Evolutionary conservation across 1,140 invertebrate genomes (phyloP).

Genomic region (Drosophila elegans): DNA sequence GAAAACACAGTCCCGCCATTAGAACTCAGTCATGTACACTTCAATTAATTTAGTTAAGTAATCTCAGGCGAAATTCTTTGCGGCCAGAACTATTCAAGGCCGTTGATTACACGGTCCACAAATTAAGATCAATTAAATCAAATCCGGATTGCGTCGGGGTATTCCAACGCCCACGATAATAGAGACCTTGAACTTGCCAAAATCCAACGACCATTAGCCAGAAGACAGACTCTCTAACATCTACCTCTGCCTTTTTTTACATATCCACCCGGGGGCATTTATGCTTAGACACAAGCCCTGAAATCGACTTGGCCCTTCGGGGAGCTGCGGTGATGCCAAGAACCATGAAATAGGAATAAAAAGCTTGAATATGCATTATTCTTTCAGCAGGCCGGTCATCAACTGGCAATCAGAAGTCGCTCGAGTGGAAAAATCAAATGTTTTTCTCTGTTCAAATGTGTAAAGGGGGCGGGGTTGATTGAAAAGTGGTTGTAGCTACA

Average conservation of each 20-base stretch:
- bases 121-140: slow-evolving; percentile 59
- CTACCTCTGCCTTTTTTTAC: slow-evolving; percentile 29
- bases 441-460: slow-evolving; percentile 18
- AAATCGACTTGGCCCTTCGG: slow-evolving; percentile 36
- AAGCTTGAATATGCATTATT: slow-evolving; percentile 54
- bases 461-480: slow-evolving; percentile 8
- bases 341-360: slow-evolving; percentile 23
- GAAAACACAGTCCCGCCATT: slow-evolving; percentile 34
- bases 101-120: slow-evolving; percentile 47
- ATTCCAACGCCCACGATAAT: slow-evolving; percentile 14
- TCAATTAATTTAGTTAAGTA: slow-evolving; percentile 48
- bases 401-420: slow-evolving; percentile 47
- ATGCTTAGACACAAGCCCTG: slow-evolving; percentile 23
- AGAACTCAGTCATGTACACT: slow-evolving; percentile 20
- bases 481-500: slow-evolving; percentile 13
- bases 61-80: slow-evolving; percentile 29
- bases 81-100: slow-evolving; percentile 27
- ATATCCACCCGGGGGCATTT: slow-evolving; percentile 43
- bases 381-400: slow-evolving; percentile 30
- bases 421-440: slow-evolving; percentile 50
- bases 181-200: slow-evolving; percentile 55
- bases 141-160: slow-evolving; percentile 37
- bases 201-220: slow-evolving; percentile 36
- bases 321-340: slow-evolving; percentile 18
- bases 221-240: slow-evolving; percentile 28